A percentile compares a stretch with the other conserved stretches of the same genome.
phyloP scores from a whole-genome alignment of 2,113 vertebrate genomes.

The Aphyosemion australe region DNA sequence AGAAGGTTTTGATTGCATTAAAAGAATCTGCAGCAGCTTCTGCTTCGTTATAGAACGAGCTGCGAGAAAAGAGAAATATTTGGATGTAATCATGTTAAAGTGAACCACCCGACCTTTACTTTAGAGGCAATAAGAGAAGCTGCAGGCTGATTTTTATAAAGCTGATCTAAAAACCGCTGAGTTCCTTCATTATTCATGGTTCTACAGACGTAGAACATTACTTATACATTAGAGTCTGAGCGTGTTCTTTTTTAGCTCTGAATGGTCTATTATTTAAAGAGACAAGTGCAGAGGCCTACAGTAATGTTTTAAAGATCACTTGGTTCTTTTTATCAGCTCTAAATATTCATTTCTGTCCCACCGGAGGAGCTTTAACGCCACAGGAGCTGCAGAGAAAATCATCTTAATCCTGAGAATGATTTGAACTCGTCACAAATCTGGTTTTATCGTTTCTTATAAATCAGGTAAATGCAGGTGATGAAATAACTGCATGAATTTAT shows the following conservation, averaged over 20 bases:
- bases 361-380: neutral
- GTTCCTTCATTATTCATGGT: conserved; percentile 61
- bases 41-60: neutral
- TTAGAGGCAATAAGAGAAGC: neutral
- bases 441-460: no score
- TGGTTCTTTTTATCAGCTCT: conserved; percentile 35
- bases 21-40: no score
- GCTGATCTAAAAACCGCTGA: conserved; percentile 4
- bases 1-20: no score
- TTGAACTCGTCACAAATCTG: neutral
- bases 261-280: conserved; percentile 69
- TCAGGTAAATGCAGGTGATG: no score
- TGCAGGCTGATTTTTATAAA: conserved; percentile 15
- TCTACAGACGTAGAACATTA: conserved; percentile 65
- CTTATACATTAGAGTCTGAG: conserved; percentile 68
- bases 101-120: neutral
- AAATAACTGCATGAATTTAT: no score
- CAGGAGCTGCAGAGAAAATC: conserved; percentile 15
- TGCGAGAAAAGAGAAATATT: neutral
- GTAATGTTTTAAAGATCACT: conserved; percentile 71
- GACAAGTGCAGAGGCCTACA: conserved; percentile 61
- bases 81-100: neutral
- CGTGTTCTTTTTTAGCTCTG: conserved; percentile 62
- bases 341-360: conserved; percentile 35
- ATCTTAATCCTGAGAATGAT: neutral